Conservation (phyloP, 2,888 invertebrate genomes). For the Bembecia ichneumoniformis region DNA sequence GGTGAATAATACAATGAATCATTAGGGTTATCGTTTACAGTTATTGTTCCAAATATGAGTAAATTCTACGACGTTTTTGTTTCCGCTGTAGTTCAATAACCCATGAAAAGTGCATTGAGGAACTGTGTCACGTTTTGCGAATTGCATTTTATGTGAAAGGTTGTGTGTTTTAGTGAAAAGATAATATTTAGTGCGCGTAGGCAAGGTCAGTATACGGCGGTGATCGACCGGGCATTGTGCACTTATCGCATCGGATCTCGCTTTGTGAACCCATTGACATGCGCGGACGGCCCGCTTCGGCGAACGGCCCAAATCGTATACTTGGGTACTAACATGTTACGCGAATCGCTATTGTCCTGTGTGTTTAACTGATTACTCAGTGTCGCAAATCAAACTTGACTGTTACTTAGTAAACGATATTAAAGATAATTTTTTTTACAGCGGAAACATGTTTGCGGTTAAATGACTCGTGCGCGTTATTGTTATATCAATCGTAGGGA, state of each 20-base stretch:
- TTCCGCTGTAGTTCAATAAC: constrained; percentile 25
- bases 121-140: too few species aligned
- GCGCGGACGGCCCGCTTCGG: constrained; percentile 41
- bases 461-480: background rate
- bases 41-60: constrained; percentile 33
- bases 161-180: background rate
- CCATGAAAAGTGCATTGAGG: constrained; percentile 19
- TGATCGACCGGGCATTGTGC: constrained; percentile 60
- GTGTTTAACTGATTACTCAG: constrained; percentile 39
- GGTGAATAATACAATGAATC: too few species aligned
- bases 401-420: background rate
- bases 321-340: constrained; percentile 23
- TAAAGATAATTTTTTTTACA: background rate
- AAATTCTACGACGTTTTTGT: constrained; percentile 3
- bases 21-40: constrained; percentile 18
- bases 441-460: background rate
- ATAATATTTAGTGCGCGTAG: background rate
- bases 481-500: background rate
- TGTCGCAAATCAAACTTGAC: constrained; percentile 8
- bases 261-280: constrained; percentile 60
- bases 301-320: constrained; percentile 58
- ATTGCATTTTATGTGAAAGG: background rate
- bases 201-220: constrained; percentile 15
- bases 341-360: constrained; percentile 36
- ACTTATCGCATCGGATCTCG: constrained; percentile 62